These are phyloP conservation scores for Nibea albiflora DNA, from an alignment of 2,113 vertebrate genomes.

Conservation along the genomic window DNA sequence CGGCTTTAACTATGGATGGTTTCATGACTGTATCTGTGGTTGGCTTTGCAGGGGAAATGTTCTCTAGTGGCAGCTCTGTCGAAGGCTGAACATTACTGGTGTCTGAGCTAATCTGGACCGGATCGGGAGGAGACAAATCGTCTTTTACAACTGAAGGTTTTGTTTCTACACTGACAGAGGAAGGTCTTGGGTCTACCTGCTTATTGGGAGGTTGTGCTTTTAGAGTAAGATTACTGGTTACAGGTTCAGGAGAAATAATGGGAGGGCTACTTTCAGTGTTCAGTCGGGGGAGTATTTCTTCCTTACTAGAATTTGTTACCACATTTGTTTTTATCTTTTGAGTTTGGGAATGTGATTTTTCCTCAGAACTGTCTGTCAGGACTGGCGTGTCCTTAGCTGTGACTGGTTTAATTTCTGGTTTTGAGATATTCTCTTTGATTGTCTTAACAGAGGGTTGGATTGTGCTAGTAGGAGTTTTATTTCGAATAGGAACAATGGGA, in stretches of 20 bases:
- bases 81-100: constrained; percentile 38
- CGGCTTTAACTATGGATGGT: constrained; percentile 64
- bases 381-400: constrained; percentile 2
- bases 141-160: constrained; percentile 28
- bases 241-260: not conserved
- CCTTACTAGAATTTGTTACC: not conserved
- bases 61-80: constrained; percentile 51
- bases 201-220: constrained; percentile 15
- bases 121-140: constrained; percentile 5
- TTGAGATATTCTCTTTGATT: constrained; percentile 24
- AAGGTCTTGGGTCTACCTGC: constrained; percentile 24
- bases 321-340: constrained; percentile 10
- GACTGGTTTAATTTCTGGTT: constrained; percentile 32
- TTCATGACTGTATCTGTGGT: constrained; percentile 73
- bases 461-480: constrained; percentile 5
- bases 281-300: constrained; percentile 6
- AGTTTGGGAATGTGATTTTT: constrained; percentile 41
- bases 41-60: constrained; percentile 55
- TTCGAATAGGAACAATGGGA: constrained; percentile 1
- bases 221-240: constrained; percentile 11
- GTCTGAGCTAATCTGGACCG: constrained; percentile 28
- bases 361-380: constrained; percentile 1
- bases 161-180: constrained; percentile 34
- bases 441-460: constrained; percentile 5
- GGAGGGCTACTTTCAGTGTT: not conserved